Percentiles rank a stretch among this genome's conserved stretches.
Conservation (phyloP, 2,113 vertebrate species). For the Nerophis lumbriciformis region DNA sequence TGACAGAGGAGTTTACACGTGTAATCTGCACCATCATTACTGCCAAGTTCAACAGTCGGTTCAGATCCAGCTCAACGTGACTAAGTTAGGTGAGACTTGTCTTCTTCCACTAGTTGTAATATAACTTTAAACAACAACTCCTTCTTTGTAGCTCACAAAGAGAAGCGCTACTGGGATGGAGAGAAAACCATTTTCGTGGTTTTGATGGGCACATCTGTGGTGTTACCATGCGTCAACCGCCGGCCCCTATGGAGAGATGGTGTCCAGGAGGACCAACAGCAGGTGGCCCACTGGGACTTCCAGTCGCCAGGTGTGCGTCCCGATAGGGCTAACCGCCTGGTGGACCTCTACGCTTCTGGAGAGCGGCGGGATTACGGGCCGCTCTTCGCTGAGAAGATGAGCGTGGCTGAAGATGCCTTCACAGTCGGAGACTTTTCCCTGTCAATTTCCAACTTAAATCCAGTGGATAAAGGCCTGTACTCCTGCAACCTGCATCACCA, state of each 20-base stretch:
- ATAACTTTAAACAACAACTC: neutral
- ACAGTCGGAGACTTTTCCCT: conserved; percentile 87
- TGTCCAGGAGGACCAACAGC: conserved; percentile 86
- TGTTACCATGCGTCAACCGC: conserved; percentile 82
- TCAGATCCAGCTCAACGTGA: conserved; percentile 79
- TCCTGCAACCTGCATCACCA: conserved; percentile 95
- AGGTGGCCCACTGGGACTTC: conserved; percentile 95
- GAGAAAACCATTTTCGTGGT: conserved; percentile 82
- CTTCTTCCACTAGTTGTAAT: neutral
- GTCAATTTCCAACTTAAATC: conserved; percentile 70
- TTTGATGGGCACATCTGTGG: conserved; percentile 72
- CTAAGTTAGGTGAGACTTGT: conserved; percentile 75
- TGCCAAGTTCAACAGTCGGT: conserved; percentile 86
- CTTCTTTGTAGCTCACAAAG: conserved; percentile 66
- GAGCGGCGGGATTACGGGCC: conserved; percentile 84
- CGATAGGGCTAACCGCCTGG: conserved; percentile 83
- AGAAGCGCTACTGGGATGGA: conserved; percentile 79
- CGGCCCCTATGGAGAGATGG: conserved; percentile 85
- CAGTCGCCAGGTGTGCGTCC: conserved; percentile 86
- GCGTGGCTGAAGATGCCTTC: conserved; percentile 78
- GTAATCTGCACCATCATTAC: conserved; percentile 94
- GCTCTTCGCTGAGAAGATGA: conserved; percentile 78
- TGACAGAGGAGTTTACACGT: conserved; percentile 86
- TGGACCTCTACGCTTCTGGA: conserved; percentile 88
- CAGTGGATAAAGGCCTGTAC: conserved; percentile 82